Conservation (phyloP, 2,888 invertebrate species). For the Synergus umbraculus region DNA sequence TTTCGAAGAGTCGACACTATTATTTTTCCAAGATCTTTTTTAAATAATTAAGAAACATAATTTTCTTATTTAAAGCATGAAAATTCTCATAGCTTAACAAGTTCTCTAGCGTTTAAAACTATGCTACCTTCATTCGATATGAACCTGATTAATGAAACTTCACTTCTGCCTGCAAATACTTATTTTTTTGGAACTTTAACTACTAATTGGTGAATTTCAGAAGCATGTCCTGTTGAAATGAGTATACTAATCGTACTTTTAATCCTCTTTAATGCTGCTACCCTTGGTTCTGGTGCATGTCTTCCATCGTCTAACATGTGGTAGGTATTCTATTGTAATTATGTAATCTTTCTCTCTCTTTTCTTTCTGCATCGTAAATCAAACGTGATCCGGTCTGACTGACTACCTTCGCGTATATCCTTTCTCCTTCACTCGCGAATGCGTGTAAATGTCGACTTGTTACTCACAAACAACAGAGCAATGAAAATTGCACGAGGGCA, state of each 20-base stretch:
- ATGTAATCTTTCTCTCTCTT: conserved; percentile 17
- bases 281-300: conserved; percentile 56
- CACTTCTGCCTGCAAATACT: not conserved
- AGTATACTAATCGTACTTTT: conserved; percentile 56
- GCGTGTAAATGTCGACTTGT: conserved; percentile 26
- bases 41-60: not conserved
- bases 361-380: conserved; percentile 17
- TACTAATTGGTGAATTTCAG: conserved; percentile 27
- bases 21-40: not conserved
- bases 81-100: not conserved
- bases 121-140: not conserved
- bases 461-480: conserved; percentile 28
- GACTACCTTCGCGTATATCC: conserved; percentile 2
- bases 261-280: conserved; percentile 63
- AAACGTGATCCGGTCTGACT: conserved; percentile 14
- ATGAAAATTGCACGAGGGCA: conserved; percentile 23
- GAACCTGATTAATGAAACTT: not conserved
- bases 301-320: conserved; percentile 49
- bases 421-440: conserved; percentile 31
- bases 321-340: conserved; percentile 58
- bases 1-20: not conserved
- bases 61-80: not conserved
- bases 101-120: not conserved
- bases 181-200: not conserved
- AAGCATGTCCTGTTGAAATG: conserved; percentile 37